A percentile compares a stretch with the other conserved stretches of the same genome.
phyloP scores from a whole-genome alignment of 2,113 vertebrate species.

The Bombycilla garrulus region DNA sequence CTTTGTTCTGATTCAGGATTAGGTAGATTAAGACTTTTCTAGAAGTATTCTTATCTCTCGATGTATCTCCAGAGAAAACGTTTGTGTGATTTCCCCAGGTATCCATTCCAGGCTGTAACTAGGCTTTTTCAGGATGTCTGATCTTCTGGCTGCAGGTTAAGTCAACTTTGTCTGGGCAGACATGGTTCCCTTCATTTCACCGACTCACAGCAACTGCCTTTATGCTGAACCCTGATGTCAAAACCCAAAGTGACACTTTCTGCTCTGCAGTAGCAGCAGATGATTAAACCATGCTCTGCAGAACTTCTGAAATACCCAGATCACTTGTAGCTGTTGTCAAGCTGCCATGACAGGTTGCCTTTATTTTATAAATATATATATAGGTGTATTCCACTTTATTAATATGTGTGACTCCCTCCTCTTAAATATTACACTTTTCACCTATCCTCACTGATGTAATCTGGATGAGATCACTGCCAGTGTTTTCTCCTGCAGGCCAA shows the following conservation, averaged over 20 bases:
- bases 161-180: not conserved
- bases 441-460: not conserved
- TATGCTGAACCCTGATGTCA: not conserved
- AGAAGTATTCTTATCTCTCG: not conserved
- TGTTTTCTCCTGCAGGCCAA: conserved; percentile 78
- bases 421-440: not conserved
- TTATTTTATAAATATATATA: not conserved
- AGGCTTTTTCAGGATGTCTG: not conserved
- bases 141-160: not conserved
- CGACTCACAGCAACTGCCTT: not conserved
- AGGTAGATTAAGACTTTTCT: not conserved
- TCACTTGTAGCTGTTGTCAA: not conserved
- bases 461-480: not conserved
- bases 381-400: not conserved
- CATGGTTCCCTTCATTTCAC: not conserved
- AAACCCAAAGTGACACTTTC: not conserved
- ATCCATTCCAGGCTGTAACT: not conserved
- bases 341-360: not conserved
- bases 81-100: not conserved
- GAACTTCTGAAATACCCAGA: not conserved
- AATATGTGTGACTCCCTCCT: not conserved
- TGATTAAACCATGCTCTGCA: not conserved
- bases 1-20: not conserved
- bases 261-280: not conserved
- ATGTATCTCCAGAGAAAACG: not conserved